Base-by-base conservation (phyloP, 2,888 invertebrate genomes). In the Frankliniella intonsa region DNA sequence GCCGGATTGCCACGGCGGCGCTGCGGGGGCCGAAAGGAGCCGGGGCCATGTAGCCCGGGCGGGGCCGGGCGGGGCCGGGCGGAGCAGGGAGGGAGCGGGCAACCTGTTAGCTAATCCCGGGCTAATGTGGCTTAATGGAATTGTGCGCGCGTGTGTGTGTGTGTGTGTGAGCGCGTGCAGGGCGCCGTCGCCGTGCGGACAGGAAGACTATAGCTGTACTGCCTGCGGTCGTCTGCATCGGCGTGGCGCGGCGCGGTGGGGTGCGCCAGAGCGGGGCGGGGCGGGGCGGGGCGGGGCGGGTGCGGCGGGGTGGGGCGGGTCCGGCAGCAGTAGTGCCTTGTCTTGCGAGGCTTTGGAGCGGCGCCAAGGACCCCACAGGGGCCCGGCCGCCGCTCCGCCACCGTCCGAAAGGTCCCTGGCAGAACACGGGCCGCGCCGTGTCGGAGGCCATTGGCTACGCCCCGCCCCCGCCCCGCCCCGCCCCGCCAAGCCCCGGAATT, bases 51-150 rank as follows among this genome's bases (percentile, higher is more conserved):
- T 14, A 14, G 55, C n/a, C n/a, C 14, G 9, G n/a, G 65, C 65
- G n/a, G 65, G n/a, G 19, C 55, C 11, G 1, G 55, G 3, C 1
- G 3, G 55, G 55, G 55, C 55, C 1, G 3, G 55, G 55, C 55
- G 7, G 3, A 8, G 55, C 55, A 55, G 8, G 55, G 55, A 38
- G 38, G 38, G 38, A 38, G 38, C 38, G 38, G 38, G 69, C 69
- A 69, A 69, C 69, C 69, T 69, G 69, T 69, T 69, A 69, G 69
- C 69, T 69, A 69, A 69, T 69, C 69, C 69, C 11, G 69, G 69
- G 69, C 69, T 69, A 69, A 69, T 69, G 69, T 69, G 22, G 69
- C 69, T 69, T 69, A 69, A 69, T 69, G 69, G 69, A 69, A 69
- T 69, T 69, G n/a, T 69, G 69, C n/a, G 69, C n/a, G 22, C n/a